Percentiles rank a stretch among this genome's conserved stretches.
These are phyloP conservation scores for Oligia latruncula DNA, from an alignment of 2,888 invertebrate genomes.

Conservation along the genomic window DNA sequence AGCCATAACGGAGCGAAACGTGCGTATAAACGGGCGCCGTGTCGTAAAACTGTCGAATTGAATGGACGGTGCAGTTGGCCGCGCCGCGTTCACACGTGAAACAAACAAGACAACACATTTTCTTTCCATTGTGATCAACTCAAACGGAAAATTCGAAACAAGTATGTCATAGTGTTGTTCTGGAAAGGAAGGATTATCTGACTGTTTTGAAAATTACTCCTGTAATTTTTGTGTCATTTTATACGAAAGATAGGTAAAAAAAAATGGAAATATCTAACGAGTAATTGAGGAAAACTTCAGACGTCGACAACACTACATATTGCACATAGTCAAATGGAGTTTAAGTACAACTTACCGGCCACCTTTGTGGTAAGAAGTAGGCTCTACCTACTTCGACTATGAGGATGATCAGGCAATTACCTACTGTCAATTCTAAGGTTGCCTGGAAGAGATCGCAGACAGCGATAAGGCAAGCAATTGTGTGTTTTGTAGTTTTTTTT, in stretches of 20 bases:
- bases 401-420: background rate
- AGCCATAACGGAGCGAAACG: conserved; percentile 83
- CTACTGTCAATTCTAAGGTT: background rate
- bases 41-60: conserved; percentile 86
- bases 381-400: background rate
- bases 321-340: background rate
- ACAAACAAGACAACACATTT: conserved; percentile 64
- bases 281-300: background rate
- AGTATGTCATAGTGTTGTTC: background rate
- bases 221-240: background rate
- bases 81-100: conserved; percentile 65
- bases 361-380: background rate
- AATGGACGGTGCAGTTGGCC: conserved; percentile 79
- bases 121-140: conserved; percentile 58
- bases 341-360: background rate
- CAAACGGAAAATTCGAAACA: conserved; percentile 35
- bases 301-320: background rate
- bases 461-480: background rate
- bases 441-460: background rate
- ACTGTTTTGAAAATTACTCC: background rate
- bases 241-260: background rate
- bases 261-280: background rate
- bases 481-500: background rate
- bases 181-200: background rate
- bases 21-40: conserved; percentile 81